Base-by-base conservation (phyloP, 2,797 vertebrate species). In the Cuculus canorus region DNA sequence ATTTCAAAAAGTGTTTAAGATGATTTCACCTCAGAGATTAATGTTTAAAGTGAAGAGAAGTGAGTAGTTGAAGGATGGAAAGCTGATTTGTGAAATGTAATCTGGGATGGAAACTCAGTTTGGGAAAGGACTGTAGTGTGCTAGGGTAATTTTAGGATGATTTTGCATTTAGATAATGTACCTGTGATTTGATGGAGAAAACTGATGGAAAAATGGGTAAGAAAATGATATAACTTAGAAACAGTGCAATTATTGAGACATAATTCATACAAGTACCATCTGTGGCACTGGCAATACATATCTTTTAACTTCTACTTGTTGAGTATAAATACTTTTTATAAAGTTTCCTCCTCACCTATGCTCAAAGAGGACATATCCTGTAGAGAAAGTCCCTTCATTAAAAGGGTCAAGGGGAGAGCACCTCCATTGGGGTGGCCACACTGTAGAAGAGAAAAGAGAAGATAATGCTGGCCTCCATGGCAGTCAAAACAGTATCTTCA, bases 1-100 rank as follows among this genome's bases (percentile, higher is more conserved):
- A 91, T 95, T 94, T 93, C 59, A 92, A 91, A 35, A 39, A 11
- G 9, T 35, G 32, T 86, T 95, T 93, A 79, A 86, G 48, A 88
- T 52, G 0, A n/a, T 94, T 92, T 72, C 33, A 77, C 35, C 41
- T 77, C 3, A 4, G 47, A 93, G 57, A 92, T 89, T 80, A 91
- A 82, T 85, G 43, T 75, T 91, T 84, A 86, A 93, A 72, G 35
- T 83, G 80, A 95, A 88, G 50, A 75, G 50, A 92, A 83, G 37
- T 18, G 28, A 93, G 28, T 66, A 48, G 57, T 10, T 82, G 64
- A 32, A 47, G 24, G 39, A 91, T 53, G 54, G 43, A 91, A 94
- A 86, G 52, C 33, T 52, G 27, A 88, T 88, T 94, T 95, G 70
- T 88, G 71, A 93, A 85, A 83, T 82, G 68, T 48, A 86, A 73